Conservation (phyloP, 2,888 invertebrate genomes). For the Cordylochernes scorpioides region DNA sequence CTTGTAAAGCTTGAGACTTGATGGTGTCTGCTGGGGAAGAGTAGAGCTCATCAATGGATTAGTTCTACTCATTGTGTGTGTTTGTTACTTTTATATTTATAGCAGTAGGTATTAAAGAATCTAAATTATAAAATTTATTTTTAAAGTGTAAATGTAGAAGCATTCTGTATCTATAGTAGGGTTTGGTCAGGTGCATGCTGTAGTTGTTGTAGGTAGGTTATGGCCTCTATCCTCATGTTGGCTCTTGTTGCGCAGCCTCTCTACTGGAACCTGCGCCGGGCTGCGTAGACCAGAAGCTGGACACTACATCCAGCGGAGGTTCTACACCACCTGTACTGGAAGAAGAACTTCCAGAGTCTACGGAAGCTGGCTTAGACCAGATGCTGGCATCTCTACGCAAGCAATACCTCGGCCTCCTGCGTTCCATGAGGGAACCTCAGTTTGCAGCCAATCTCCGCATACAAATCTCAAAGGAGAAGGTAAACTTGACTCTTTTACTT, state of each 20-base stretch:
- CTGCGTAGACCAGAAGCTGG: conserved; percentile 66
- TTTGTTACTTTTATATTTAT: no score
- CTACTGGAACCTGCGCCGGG: conserved; percentile 43
- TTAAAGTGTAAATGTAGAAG: no score
- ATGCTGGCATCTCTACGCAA: conserved; percentile 56
- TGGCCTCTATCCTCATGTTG: no score
- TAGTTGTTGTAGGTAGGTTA: no score
- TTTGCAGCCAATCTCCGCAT: conserved; percentile 41
- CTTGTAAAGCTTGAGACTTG: no score
- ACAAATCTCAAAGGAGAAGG: conserved; percentile 56
- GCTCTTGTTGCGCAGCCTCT: conserved; percentile 3
- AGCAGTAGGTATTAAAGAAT: no score
- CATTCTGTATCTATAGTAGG: no score
- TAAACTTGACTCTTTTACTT: conserved; percentile 13
- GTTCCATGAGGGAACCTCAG: conserved; percentile 49
- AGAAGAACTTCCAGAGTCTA: conserved; percentile 12
- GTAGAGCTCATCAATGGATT: no score
- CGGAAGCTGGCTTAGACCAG: conserved; percentile 59
- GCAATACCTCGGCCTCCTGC: conserved; percentile 57
- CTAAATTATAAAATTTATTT: no score
- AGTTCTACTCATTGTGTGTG: no score
- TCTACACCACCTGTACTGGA: conserved; percentile 1
- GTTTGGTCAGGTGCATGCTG: no score
- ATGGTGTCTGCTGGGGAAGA: no score
- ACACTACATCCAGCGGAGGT: conserved; percentile 3